Base-by-base conservation (phyloP, 2,888 invertebrate species). In the Agonopterix alstromeriana region DNA sequence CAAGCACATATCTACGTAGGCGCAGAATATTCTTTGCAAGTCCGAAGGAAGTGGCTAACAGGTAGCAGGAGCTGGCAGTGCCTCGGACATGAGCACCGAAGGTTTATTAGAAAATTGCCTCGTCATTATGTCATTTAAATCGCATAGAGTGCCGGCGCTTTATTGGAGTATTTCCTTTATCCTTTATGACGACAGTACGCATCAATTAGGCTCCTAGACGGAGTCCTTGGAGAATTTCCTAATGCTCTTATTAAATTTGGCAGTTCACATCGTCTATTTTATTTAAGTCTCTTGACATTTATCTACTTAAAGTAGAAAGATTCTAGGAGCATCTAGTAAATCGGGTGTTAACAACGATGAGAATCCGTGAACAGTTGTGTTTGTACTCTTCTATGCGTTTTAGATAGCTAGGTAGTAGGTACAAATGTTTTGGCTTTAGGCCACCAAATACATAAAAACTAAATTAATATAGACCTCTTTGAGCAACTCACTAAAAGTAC, bases 91-190 rank as follows among this genome's bases (percentile, higher is more conserved):
- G 75, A 85, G 84, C 73, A 65, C 77, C 77, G 85, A 87, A 86
- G 88, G 88, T 87, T 88, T 88, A 88, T 88, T 88, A 88, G 88
- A 87, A 88, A 87, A 88, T 88, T 88, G 88, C 82, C 75, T 79
- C 62, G 86, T 85, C 88, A 88, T 88, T 88, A 88, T 88, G 84
- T 88, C 87, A 87, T 88, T 88, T 88, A 88, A 88, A 88, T 88
- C 88, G 88, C 88, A 88, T 88, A 86, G 84, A 87, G 82, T 81
- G 77, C 83, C 79, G 86, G 80, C 87, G 86, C 72, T 87, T 82
- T 80, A 87, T 84, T 86, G 79, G 78, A 83, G 87, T 87, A 86
- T 86, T 86, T 88, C 88, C 88, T 87, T 78, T 82, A 87, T 86
- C 85, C 86, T 87, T 77, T 82, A 78, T 87, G 87, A 86, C 83